Evolutionary conservation across 2,113 vertebrate species (phyloP).

Genomic region (Puffinus mauretanicus): DNA sequence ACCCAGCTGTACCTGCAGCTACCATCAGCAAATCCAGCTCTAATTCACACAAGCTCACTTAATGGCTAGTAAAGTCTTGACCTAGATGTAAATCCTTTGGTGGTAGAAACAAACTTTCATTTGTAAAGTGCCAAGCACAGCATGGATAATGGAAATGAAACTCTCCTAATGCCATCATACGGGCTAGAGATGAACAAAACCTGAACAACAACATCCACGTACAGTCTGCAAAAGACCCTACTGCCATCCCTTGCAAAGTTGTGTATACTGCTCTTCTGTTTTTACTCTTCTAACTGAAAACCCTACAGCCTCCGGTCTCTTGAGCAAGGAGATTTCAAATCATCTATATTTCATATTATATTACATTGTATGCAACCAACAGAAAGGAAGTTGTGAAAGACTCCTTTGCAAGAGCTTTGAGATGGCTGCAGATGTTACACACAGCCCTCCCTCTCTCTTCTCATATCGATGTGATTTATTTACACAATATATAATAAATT

Average conservation of each 20-base stretch:
- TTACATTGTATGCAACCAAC: background rate
- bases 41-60: background rate
- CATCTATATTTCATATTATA: background rate
- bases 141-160: background rate
- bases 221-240: background rate
- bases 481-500: background rate
- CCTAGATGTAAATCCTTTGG: background rate
- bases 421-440: background rate
- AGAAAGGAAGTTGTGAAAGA: background rate
- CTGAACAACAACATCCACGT: background rate
- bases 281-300: background rate
- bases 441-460: background rate
- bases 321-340: background rate
- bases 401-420: background rate
- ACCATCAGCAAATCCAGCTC: background rate
- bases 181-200: background rate
- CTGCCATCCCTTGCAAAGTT: background rate
- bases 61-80: background rate
- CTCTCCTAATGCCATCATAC: background rate
- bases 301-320: accelerated
- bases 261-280: background rate
- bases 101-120: background rate
- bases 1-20: background rate
- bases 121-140: background rate
- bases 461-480: background rate